Base-by-base conservation (phyloP, 2,888 invertebrate genomes). In the Spodoptera littoralis region DNA sequence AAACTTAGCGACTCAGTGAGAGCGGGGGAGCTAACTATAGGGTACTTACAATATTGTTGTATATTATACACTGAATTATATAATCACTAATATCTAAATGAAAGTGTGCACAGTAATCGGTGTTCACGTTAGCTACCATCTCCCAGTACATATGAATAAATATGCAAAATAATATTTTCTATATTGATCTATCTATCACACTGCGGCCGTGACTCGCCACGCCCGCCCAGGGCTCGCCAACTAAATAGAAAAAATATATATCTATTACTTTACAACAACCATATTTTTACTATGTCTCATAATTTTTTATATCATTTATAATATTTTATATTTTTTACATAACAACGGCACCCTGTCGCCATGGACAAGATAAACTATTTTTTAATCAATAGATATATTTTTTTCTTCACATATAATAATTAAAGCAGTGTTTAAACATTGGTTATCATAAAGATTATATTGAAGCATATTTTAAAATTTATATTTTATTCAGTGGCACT, bases 241-340 rank as follows among this genome's bases (percentile, higher is more conserved):
- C 82, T 81, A 74, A 90, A 89, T 89, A 84, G 79, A 87, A 88
- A 90, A 90, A 87, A 91, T 89, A 89, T 87, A 90, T 85, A 84
- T 89, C 82, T 90, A 81, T 85, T 82, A 86, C 81, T 76, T 81
- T 77, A 87, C 87, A 90, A 90, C 88, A 90, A 88, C 82, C 84
- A 83, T 81, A 81, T 72, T 79, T 74, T 83, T 65, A 70, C 73
- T 80, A 78, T 76, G 59, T 55, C 56, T 71, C 62, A 63, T 69
- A 74, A 72, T 60, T 75, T 69, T 73, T 76, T 72, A 64, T 76
- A 69, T 67, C 67, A 77, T 71, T 76, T 72, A 64, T 75, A 72
- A 67, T 73, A 79, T 27, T 80, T 73, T 80, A 68, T 71, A 65
- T 67, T 73, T 64, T 67, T 76, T 77, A 78, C 63, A 77, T 74